Conservation (phyloP, 2,113 vertebrate species). For the Anseranas semipalmata region DNA sequence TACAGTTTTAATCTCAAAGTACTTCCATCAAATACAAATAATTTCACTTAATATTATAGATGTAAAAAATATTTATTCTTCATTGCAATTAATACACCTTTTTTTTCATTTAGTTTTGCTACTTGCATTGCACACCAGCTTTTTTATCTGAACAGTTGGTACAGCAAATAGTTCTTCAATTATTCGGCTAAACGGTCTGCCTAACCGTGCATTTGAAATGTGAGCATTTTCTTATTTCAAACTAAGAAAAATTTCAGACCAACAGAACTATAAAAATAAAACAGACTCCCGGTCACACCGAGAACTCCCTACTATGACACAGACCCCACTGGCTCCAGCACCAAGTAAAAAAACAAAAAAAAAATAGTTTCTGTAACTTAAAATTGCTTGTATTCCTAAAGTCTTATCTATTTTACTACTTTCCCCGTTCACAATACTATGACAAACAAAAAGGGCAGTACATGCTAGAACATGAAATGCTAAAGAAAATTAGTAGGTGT, state of each 20-base stretch:
- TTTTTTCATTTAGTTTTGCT: neutral
- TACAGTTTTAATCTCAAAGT: neutral
- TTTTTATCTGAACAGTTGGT: neutral
- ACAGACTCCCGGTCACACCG: constrained; percentile 8
- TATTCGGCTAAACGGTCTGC: neutral
- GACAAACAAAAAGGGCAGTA: constrained; percentile 10
- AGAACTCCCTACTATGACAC: constrained; percentile 8
- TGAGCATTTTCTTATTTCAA: constrained; percentile 5
- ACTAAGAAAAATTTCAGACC: constrained; percentile 20
- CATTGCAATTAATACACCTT: neutral
- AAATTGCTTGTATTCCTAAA: neutral
- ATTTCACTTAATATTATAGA: neutral
- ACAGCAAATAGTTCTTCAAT: neutral
- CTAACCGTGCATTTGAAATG: neutral
- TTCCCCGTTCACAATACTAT: neutral
- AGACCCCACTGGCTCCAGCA: constrained; percentile 7
- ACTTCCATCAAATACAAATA: neutral
- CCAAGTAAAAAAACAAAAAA: neutral
- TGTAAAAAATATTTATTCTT: neutral
- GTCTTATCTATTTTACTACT: neutral
- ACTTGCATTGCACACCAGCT: neutral
- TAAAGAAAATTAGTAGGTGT: constrained; percentile 44
- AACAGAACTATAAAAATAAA: constrained; percentile 31
- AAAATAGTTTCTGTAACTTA: neutral
- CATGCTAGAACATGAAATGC: constrained; percentile 37